Conservation (phyloP, 2,113 vertebrate genomes). For the Gadus macrocephalus region DNA sequence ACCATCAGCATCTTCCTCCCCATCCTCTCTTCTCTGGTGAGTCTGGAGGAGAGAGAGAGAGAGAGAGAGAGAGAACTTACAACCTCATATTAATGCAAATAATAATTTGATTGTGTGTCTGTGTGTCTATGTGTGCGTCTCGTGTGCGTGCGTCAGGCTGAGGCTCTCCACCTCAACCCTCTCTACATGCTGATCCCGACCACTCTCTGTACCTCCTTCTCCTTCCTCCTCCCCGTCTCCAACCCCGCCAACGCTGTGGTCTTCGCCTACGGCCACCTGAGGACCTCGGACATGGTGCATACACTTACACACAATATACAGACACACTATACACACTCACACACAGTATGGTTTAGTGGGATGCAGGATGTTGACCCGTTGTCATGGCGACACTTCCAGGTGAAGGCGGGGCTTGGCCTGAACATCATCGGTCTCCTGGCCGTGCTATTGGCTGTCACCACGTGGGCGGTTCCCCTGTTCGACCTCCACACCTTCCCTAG, state of each 20-base stretch:
- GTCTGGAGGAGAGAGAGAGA: slow-evolving; percentile 35
- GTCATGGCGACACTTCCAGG: slow-evolving; percentile 62
- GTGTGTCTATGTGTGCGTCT: slow-evolving; percentile 6
- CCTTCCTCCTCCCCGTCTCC: slow-evolving; percentile 87
- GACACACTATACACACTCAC: too few species aligned
- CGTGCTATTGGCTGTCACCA: slow-evolving; percentile 80
- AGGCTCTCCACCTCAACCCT: slow-evolving; percentile 85
- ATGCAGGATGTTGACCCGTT: too few species aligned
- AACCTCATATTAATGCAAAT: too few species aligned
- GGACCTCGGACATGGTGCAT: neutral
- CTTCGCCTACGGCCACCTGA: slow-evolving; percentile 86
- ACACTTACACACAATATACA: too few species aligned
- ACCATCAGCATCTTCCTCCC: slow-evolving; percentile 90
- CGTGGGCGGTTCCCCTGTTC: slow-evolving; percentile 83
- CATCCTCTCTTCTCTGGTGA: slow-evolving; percentile 86
- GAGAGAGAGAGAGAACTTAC: too few species aligned
- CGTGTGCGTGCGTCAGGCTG: slow-evolving; percentile 69
- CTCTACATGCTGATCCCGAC: slow-evolving; percentile 86
- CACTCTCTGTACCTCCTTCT: slow-evolving; percentile 87
- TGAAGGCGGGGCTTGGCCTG: slow-evolving; percentile 89
- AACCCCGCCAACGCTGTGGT: slow-evolving; percentile 91
- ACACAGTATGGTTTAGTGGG: too few species aligned
- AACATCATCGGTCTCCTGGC: slow-evolving; percentile 83
- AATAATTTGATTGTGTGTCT: neutral
- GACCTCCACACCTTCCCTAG: slow-evolving; percentile 79